Base-by-base conservation (phyloP, 1,140 invertebrate genomes). In the Drosophila melanica region DNA sequence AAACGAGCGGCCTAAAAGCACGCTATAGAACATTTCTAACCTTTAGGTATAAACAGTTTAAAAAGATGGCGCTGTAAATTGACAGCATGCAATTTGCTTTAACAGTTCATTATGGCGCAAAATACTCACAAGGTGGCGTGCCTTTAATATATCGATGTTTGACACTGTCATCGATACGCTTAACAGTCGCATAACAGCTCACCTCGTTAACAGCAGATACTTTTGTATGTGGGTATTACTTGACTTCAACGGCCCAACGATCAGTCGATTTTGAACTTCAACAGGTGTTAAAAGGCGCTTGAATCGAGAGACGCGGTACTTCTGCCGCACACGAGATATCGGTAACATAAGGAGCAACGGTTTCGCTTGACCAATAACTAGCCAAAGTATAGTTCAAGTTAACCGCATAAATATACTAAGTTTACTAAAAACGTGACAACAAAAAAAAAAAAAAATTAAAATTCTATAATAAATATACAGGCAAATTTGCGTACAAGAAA, bases 201-300 rank as follows among this genome's bases (percentile, higher is more conserved):
- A 66, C 11, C 10, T 14, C 54, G 33, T n/a, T 27, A 45, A 37
- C 33, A 35, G 44, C 18, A 35, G 45, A 57, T 39, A 37, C 4
- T 39, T 16, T 14, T 16, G 18, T 60, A 20, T 37, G 16, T 45
- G 27, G n/a, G n/a, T 23, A 37, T 45, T 44, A 57, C 47, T 65
- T 14, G 39, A 55, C 63, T 65, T 65, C 35, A 57, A 27, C 67
- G 37, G 33, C n/a, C 23, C 20, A 42, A 14, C 70, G 70, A 73
- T 84, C 80, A 84, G 76, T 84, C 82, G 67, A 66, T 64, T 79
- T 84, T 76, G 45, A 84, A 80, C 76, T 79, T 77, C 81, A 85
- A 85, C 81, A 85, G 81, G 81, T 86, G 81, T 85, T 84, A 71
- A 74, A 60, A 68, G 71, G 50, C 37, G 57, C 41, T 45, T 59